These are phyloP conservation scores for Drosophila equinoxialis DNA, from an alignment of 1,140 invertebrate genomes.

Conservation along the genomic window DNA sequence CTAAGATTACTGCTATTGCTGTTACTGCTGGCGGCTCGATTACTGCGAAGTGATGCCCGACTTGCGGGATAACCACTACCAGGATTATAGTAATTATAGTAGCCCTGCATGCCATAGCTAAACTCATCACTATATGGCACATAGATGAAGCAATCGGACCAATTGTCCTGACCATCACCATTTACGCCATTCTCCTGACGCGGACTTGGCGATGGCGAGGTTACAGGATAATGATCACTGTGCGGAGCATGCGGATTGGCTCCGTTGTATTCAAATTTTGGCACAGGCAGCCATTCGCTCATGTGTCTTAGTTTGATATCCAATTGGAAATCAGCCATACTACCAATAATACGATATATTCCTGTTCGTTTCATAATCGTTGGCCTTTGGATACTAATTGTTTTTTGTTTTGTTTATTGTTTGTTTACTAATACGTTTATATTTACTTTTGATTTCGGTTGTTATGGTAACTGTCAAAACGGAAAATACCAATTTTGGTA, in stretches of 20 bases:
- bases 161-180: constrained; percentile 10
- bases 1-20: not conserved
- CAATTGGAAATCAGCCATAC: constrained; percentile 84
- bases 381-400: not conserved
- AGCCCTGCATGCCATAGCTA: constrained; percentile 23
- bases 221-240: constrained; percentile 30
- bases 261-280: constrained; percentile 65
- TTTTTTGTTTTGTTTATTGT: constrained; percentile 10
- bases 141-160: constrained; percentile 52
- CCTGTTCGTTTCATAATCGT: constrained; percentile 77
- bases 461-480: constrained; percentile 47
- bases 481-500: not conserved
- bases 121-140: constrained; percentile 48
- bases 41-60: not conserved
- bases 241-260: constrained; percentile 18
- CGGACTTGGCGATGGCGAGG: not conserved
- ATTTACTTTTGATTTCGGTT: constrained; percentile 26
- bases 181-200: not conserved
- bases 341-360: constrained; percentile 83
- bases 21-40: not conserved
- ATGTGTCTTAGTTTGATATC: constrained; percentile 67
- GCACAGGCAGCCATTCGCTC: constrained; percentile 71
- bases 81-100: constrained; percentile 44
- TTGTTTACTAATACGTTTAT: constrained; percentile 22
- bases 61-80: constrained; percentile 24